Base-by-base conservation (phyloP, 2,888 invertebrate genomes). In the Sarcophaga carnaria region DNA sequence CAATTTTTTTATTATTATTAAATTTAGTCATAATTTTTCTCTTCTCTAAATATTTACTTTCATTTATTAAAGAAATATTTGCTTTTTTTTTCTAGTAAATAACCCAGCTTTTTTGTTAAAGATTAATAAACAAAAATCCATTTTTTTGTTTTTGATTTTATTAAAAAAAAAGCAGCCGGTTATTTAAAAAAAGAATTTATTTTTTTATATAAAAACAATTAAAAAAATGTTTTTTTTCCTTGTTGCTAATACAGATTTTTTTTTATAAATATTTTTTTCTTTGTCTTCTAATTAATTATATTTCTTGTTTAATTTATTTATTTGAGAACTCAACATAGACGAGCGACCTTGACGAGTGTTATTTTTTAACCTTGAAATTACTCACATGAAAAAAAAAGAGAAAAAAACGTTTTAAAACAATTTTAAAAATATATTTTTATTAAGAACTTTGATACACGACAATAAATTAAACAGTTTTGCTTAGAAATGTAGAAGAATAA, bases 321-420 rank as follows among this genome's bases (percentile, higher is more conserved):
- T 69, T 69, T 69, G 76, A 67, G 72, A 87, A 82, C 75, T 75
- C 81, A 82, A 74, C 85, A 88, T 80, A 87, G 89, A 90, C 92
- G 37, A 10, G 8, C 37, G 93, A 93, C 93, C 93, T 93, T 93
- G 93, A 89, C 88, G 90, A 90, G 91, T 92, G 92, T 91, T 93
- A 93, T 93, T 93, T 92, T 92, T 92, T 91, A 92, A 93, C 93
- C 93, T 93, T 93, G 93, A 90, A 90, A 88, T 79, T n/a, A 71
- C 59, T 89, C 85, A 89, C 88, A 88, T 87, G 88, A 88, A 77
- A 88, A 37, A 6, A 6, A 37, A 3, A 37, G 6, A 37, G 6
- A 37, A 37, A 8, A 2, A 37, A 37, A 37, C 37, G 37, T 37
- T 37, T 37, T 89, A 88, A 88, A 87, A 89, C 84, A 70, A 71